Base-by-base conservation (phyloP, 2,113 vertebrate species). In the Emberiza fucata region DNA sequence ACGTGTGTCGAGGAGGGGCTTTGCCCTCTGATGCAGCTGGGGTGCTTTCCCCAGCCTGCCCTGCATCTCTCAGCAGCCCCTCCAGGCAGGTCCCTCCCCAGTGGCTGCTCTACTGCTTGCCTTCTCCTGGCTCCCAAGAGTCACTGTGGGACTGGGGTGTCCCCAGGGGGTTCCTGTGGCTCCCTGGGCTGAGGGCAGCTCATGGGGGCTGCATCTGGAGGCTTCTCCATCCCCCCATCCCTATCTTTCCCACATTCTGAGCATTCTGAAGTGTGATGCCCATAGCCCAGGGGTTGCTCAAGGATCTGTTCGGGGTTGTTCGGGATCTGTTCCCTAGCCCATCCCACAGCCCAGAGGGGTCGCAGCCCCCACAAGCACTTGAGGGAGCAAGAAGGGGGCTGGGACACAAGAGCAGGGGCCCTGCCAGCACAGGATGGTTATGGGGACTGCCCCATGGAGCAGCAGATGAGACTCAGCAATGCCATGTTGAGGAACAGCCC, bases 1-100 rank as follows among this genome's bases (percentile, higher is more conserved):
- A 70, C 0, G 0, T 37, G 51, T 21, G 17, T 40, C 0, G 0
- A 35, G 4, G 69, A 48, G 9, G n/a, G 17, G 13, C 44, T 68
- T n/a, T 42, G 61, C 51, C 33, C 11, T 20, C 31, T 25, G 23
- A 31, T 42, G 22, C 14, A 70, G 11, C 39, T 14, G 16, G 19
- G 20, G 29, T 42, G 50, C 39, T 47, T 53, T 42, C 56, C 56
- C 16, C 29, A 22, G 11, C 25, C 75, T 51, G 29, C 37, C 37
- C 73, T 42, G n/a, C 14, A 3, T 63, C 44, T n/a, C 56, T 70
- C 45, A 20, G 3, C 33, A 80, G 54, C n/a, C 14, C 6, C 23
- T 60, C 29, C 29, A 24, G 61, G 29, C 1, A 1, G 17, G 39
- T 44, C n/a, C 20, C 39, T 47, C 13, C 39, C 61, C 40, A 23